Base-by-base conservation (phyloP, 2,797 vertebrate species). In the Eurystomus glaucurus region DNA sequence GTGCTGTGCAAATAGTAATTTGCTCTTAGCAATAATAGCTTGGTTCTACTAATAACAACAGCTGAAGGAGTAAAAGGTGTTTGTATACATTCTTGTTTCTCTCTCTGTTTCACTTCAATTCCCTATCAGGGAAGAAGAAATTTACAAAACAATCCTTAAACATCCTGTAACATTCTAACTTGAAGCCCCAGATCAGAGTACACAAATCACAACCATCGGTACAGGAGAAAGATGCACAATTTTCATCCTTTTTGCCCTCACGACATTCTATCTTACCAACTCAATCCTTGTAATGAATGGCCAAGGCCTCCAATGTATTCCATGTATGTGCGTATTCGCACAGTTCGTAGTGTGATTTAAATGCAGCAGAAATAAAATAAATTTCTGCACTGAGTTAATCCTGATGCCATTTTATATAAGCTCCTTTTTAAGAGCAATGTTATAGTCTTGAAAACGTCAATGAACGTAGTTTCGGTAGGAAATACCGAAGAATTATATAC, bases 401-500 rank as follows among this genome's bases (percentile, higher is more conserved):
- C 12, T 26, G 41, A 79, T 66, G 23, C 3, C 5, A 39, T 68
- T 66, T 58, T 50, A 45, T 26, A 77, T 19, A 45, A 66, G 37
- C 3, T 45, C 52, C 25, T 75, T 78, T 61, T 45, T 14, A 86
- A 79, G 58, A 87, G 57, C 23, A 57, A 37, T 21, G 21, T 18
- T 29, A 62, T 29, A 20, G 65, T 45, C 54, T 81, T 91, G 82
- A 35, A 90, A 95, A 90, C 84, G 9, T 85, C 86, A 92, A 64
- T 65, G 85, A 97, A 89, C 65, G 55, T 80, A 60, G 50, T 80
- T 95, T 79, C 94, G 80, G 82, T 50, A 79, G 92, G 75, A 96
- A 84, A 89, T 35, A 81, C 54, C 84, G 54, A 94, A 91, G 60
- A 92, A 95, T 39, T 11, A 43, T 69, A 58, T 14, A 70, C 28